Base-by-base conservation (phyloP, 2,888 invertebrate species). In the Muscina levida region DNA sequence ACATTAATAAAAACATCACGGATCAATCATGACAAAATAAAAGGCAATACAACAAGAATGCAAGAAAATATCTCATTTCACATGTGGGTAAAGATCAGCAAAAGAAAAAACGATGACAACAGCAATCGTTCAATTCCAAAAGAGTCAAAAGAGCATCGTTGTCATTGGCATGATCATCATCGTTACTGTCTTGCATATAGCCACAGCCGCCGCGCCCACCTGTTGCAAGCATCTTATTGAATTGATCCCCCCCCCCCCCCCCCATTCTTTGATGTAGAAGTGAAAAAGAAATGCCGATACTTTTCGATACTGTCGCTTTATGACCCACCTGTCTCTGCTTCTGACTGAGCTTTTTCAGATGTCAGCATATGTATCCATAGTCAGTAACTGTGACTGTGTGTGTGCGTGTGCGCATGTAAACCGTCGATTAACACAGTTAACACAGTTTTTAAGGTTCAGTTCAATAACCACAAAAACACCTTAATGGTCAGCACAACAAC, bases 401-500 rank as follows among this genome's bases (percentile, higher is more conserved):
- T 31, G 15, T n/a, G 42, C 10, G 57, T 31, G 11, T 48, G 48
- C n/a, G 15, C 26, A 22, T 53, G 15, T 26, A 44, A 77, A 74
- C 57, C 74, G 72, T 68, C 81, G 59, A 72, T 76, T 79, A 79
- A 79, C 76, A 79, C 79, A 76, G 65, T 70, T 48, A 10, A 31
- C 31, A 51, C 51, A 51, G 17, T 51, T 51, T 51, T 80, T 80
- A 31, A 65, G 81, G 68, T 65, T 65, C 72, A 72, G 81, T 81
- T 81, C 81, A 81, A 81, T 81, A 81, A 77, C 81, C 81, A 81
- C 74, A 39, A 31, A 31, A 31, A 31, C 3, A n/a, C 13, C 15
- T 68, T 67, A 72, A 72, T 48, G 68, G 51, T 42, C 19, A 62
- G 53, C 48, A 26, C 68, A 68, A 62, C 37, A 66, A 74, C 70